These are phyloP conservation scores for Pseudorhombus dupliciocellatus DNA, from an alignment of 2,113 vertebrate genomes.

Conservation along the genomic window DNA sequence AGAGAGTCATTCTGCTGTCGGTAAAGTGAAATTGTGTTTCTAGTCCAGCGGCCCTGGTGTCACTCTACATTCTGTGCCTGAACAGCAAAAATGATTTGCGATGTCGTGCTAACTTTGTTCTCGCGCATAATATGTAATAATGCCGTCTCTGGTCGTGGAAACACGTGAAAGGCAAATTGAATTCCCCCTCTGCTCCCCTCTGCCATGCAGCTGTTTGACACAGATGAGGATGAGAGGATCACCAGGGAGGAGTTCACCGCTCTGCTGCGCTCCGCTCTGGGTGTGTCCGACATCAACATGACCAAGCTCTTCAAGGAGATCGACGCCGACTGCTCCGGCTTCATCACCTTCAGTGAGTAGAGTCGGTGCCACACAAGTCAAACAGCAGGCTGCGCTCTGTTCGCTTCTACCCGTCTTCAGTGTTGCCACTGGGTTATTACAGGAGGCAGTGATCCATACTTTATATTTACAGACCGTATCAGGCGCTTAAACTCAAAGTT, in stretches of 20 bases:
- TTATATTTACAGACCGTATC: too few species aligned
- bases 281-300: conserved; percentile 89
- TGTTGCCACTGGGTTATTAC: not conserved
- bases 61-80: not conserved
- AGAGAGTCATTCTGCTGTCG: conserved; percentile 34
- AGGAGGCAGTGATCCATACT: not conserved
- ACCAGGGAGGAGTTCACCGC: conserved; percentile 87
- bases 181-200: not conserved
- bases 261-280: conserved; percentile 89
- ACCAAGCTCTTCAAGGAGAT: conserved; percentile 91
- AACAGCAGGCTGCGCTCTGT: not conserved
- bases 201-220: conserved; percentile 89
- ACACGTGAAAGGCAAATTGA: not conserved
- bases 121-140: not conserved
- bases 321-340: conserved; percentile 84
- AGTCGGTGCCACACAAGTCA: not conserved
- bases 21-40: conserved; percentile 36
- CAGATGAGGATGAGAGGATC: conserved; percentile 90
- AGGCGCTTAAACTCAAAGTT: too few species aligned
- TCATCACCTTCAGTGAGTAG: conserved; percentile 90
- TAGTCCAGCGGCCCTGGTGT: conserved; percentile 10
- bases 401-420: not conserved
- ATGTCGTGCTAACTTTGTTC: not conserved
- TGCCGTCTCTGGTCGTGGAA: not conserved
- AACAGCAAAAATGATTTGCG: not conserved